Evolutionary conservation across 2,797 vertebrate species (phyloP), one percentile per base, ranked within the genome.

Genomic region (Hipposideros larvatus): DNA sequence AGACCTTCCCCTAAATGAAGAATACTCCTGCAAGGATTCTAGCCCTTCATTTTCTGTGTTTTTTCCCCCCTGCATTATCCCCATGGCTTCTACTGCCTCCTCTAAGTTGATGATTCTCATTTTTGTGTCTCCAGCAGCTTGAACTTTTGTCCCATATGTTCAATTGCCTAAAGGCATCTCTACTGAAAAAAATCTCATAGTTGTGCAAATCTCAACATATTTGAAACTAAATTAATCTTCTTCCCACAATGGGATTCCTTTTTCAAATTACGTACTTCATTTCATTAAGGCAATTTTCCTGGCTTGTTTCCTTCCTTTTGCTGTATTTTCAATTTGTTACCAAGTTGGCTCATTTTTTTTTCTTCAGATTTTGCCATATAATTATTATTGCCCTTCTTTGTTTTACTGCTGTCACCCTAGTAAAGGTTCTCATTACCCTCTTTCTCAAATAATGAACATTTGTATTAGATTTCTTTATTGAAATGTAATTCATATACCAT

Each of bases 151-250:
- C 37, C 63, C 57, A 85, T 70, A 63, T 41, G 46, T 73, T 87
- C 77, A 82, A 7, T 92, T 92, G 68, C 82, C n/a, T 87, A 63
- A 86, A 70, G 51, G 68, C 37, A 87, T 41, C 8, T 77, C 41
- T 14, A 37, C 55, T 90, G 71, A 31, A 93, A 91, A 48, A 55
- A 16, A 63, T 1, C 21, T 53, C 41, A 48, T 73, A 75, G 84
- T 92, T 4, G 0, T 68, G 18, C 13, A 91, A 71, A 92, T 71
- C 53, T 87, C 31, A 80, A 48, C 19, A 68, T 85, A 71, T 80
- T 87, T 41, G 41, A 94, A 84, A 87, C 13, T 21, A 19, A 95
- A 92, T 95, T 90, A 65, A 75, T 92, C 87, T 73, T 91, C 46
- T 68, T 24, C 22, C 16, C 28, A 68, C 43, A 95, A 92, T 31